Percentiles rank a stretch among this genome's conserved stretches.
Conservation (phyloP, 2,797 vertebrate species). For the Semotilus atromaculatus region DNA sequence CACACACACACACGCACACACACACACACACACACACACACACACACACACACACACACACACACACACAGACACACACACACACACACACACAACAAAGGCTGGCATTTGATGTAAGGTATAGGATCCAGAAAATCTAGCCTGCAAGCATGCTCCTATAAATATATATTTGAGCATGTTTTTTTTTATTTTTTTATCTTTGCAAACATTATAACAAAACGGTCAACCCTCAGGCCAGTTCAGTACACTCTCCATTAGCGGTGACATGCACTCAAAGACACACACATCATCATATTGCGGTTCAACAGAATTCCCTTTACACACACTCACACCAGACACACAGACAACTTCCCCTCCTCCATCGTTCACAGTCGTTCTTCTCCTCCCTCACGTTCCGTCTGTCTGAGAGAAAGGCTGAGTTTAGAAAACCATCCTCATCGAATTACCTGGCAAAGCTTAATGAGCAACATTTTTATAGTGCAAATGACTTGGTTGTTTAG, state of each 20-base stretch:
- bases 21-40: too few species aligned
- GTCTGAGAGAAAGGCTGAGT: constrained; percentile 6
- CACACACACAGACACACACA: too few species aligned
- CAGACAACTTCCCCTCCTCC: neutral
- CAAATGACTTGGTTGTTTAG: constrained; percentile 30
- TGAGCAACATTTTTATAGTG: neutral
- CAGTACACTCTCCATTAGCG: neutral
- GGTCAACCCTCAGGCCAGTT: constrained; percentile 8
- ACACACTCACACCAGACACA: neutral
- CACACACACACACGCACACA: too few species aligned
- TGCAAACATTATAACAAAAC: neutral
- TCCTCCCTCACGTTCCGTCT: constrained; percentile 18
- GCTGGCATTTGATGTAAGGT: too few species aligned
- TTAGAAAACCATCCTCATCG: constrained; percentile 5
- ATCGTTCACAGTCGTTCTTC: neutral
- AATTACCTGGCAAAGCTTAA: constrained; percentile 16
- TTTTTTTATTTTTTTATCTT: too few species aligned
- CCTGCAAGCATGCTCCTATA: too few species aligned
- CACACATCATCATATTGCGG: neutral
- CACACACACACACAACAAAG: too few species aligned
- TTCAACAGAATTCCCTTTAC: neutral
- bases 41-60: too few species aligned
- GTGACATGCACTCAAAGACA: neutral
- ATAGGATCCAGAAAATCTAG: too few species aligned
- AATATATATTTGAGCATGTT: too few species aligned